Evolutionary conservation across 2,797 vertebrate genomes (phyloP).

Genomic region (Dicrostonyx torquatus): DNA sequence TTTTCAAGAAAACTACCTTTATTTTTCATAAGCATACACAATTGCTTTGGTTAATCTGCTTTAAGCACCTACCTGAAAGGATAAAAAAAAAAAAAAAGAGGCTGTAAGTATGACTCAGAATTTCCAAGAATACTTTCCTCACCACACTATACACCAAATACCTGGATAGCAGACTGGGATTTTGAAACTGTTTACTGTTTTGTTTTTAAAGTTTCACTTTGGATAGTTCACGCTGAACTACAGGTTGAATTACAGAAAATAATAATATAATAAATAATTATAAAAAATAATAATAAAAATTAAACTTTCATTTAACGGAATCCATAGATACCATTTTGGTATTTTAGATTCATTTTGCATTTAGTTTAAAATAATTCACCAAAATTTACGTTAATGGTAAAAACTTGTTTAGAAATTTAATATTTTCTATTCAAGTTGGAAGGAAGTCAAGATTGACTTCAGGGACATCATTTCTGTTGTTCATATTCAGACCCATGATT

Average conservation of each 20-base stretch:
- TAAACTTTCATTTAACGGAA: conserved; percentile 29
- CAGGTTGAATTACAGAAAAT: no score
- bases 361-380: neutral
- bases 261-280: no score
- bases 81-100: neutral
- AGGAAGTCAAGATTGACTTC: neutral
- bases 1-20: neutral
- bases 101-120: neutral
- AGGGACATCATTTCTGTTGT: neutral
- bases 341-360: neutral
- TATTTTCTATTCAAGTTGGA: conserved; percentile 4
- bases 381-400: neutral
- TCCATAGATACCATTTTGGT: neutral
- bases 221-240: neutral
- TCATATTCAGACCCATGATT: neutral
- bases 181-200: neutral
- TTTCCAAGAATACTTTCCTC: neutral
- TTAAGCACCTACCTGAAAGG: neutral
- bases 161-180: neutral
- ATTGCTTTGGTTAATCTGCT: conserved; percentile 20
- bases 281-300: no score
- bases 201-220: neutral
- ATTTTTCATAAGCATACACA: neutral
- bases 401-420: neutral
- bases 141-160: neutral